Evolutionary conservation across 2,113 vertebrate genomes (phyloP).

Genomic region (Urocitellus parryii): DNA sequence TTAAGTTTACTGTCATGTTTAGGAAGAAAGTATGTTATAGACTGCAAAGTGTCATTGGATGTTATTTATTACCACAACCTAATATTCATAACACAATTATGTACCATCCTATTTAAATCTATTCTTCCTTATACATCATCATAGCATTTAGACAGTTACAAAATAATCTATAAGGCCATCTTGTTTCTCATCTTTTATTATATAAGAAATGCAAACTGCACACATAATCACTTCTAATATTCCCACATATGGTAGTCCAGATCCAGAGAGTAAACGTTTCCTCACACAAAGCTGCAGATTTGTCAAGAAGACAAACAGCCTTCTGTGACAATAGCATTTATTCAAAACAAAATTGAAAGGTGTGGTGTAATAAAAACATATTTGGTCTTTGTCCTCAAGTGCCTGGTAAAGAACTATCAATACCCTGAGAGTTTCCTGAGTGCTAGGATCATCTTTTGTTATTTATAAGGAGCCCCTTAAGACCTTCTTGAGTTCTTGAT

Average conservation of each 20-base stretch:
- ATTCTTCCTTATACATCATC: constrained; percentile 43
- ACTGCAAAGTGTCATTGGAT: background rate
- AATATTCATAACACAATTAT: constrained; percentile 31
- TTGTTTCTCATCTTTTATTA: constrained; percentile 62
- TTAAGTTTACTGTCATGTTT: constrained; percentile 13
- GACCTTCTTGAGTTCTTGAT: background rate
- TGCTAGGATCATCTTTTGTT: background rate
- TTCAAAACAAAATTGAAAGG: constrained; percentile 43
- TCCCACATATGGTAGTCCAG: background rate
- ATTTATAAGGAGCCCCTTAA: background rate
- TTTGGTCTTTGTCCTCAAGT: background rate
- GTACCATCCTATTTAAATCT: constrained; percentile 34
- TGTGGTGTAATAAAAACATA: background rate
- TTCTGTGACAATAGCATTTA: constrained; percentile 12
- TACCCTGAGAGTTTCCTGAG: background rate
- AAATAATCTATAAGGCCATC: constrained; percentile 67
- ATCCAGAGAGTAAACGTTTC: constrained; percentile 57
- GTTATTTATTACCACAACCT: constrained; percentile 51
- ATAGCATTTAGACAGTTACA: constrained; percentile 59
- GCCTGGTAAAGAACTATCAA: background rate
- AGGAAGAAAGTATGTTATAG: constrained; percentile 44
- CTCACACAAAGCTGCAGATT: background rate
- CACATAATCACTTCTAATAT: constrained; percentile 64
- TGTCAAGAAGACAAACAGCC: constrained; percentile 61
- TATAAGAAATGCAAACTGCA: constrained; percentile 58